These are phyloP conservation scores for Corythaeola cristata DNA, from an alignment of 2,113 vertebrate species.

Conservation along the genomic window DNA sequence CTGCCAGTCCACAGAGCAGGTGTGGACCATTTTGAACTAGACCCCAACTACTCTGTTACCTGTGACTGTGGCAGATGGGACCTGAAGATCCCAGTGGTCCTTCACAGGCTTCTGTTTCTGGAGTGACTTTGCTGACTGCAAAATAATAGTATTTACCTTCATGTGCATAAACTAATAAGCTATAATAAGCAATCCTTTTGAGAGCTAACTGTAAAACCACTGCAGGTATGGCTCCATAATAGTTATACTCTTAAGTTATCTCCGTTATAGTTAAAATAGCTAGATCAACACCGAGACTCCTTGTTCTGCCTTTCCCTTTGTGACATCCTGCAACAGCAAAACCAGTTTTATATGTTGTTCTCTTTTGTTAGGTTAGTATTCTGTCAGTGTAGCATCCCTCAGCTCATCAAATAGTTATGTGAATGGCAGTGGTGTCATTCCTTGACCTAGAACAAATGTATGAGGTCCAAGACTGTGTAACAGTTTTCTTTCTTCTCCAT, in stretches of 20 bases:
- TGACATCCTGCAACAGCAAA: background rate
- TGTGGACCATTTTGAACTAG: background rate
- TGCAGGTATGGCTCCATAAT: background rate
- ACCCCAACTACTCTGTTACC: background rate
- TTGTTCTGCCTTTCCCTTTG: background rate
- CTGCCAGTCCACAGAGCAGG: background rate
- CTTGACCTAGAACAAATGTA: background rate
- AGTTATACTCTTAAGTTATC: no score
- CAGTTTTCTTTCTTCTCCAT: background rate
- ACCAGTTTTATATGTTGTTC: background rate
- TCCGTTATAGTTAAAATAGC: no score
- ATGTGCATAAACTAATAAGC: background rate
- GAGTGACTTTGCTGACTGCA: background rate
- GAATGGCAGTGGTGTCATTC: fast-evolving
- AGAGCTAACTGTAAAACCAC: background rate
- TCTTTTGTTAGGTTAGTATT: background rate
- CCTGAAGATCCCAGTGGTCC: background rate
- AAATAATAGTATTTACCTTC: background rate
- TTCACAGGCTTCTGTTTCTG: background rate
- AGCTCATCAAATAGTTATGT: background rate
- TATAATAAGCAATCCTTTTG: background rate
- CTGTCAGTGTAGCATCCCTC: background rate
- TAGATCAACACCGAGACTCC: background rate
- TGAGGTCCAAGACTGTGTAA: background rate
- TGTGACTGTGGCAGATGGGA: background rate